Evolutionary conservation across 1,140 invertebrate genomes (phyloP).

Genomic region (Sycophila sp.): DNA sequence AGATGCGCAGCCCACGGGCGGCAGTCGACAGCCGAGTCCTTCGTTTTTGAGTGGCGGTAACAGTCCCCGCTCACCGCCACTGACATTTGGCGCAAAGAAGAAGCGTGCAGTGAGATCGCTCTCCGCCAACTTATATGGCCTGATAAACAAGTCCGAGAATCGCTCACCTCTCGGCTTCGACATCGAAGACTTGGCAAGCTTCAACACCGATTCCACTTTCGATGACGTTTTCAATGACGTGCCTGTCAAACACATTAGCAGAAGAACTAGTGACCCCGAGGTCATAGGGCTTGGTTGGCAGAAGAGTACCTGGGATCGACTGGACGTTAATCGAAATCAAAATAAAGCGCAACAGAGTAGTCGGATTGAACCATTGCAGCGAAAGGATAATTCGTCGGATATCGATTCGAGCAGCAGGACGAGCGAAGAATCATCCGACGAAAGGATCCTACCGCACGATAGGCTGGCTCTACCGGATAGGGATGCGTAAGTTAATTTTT

Average conservation of each 20-base stretch:
- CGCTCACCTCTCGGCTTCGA: not conserved
- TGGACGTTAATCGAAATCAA: not conserved
- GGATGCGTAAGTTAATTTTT: not conserved
- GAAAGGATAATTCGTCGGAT: not conserved
- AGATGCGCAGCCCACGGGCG: slow-evolving; percentile 67
- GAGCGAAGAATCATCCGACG: slow-evolving; percentile 12
- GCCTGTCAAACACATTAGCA: not conserved
- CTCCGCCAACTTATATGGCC: slow-evolving; percentile 81
- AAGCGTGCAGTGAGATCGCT: slow-evolving; percentile 81
- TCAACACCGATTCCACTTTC: not conserved
- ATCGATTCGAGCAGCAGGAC: not conserved
- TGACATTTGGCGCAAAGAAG: slow-evolving; percentile 67
- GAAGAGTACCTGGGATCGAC: not conserved
- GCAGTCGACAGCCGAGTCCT: not conserved
- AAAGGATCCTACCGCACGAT: not conserved
- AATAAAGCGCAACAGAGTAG: not conserved
- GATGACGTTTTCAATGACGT: not conserved
- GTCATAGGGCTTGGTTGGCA: not conserved
- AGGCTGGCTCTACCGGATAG: not conserved
- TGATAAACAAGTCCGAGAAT: slow-evolving; percentile 65
- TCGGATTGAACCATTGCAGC: not conserved
- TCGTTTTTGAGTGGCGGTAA: not conserved
- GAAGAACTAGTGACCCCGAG: slow-evolving; percentile 28
- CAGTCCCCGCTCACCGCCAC: not conserved
- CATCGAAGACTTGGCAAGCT: not conserved